Percentiles rank a stretch among this genome's conserved stretches.
These are phyloP conservation scores for Linyphia triangularis DNA, from an alignment of 2,888 invertebrate genomes.

Conservation along the genomic window DNA sequence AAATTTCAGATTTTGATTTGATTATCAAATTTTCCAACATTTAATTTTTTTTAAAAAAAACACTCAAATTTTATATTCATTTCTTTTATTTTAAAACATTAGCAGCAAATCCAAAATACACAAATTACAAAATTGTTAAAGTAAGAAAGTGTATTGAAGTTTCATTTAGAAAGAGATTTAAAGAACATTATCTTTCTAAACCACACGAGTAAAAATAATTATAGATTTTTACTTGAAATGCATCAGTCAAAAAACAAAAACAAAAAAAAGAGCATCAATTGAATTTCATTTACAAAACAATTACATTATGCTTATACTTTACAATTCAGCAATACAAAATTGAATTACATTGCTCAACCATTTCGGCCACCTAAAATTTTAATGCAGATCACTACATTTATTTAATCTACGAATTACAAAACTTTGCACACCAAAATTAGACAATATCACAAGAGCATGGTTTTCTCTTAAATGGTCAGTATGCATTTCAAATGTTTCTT, in stretches of 20 bases:
- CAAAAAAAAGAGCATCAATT: not conserved
- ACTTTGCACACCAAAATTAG: not conserved
- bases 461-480: too few species aligned
- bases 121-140: slow-evolving; percentile 46
- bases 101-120: slow-evolving; percentile 70
- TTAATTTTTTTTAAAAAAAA: not conserved
- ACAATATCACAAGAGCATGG: not conserved
- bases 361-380: too few species aligned
- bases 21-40: too few species aligned
- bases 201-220: slow-evolving; percentile 31
- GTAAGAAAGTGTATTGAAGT: not conserved
- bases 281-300: not conserved
- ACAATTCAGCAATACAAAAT: not conserved
- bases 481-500: too few species aligned
- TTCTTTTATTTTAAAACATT: slow-evolving; percentile 45
- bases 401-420: not conserved
- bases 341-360: not conserved
- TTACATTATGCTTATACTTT: not conserved
- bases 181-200: slow-evolving; percentile 4
- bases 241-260: not conserved
- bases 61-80: not conserved
- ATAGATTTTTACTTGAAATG: slow-evolving; percentile 1
- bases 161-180: not conserved
- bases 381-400: not conserved
- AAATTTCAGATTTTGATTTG: too few species aligned